Percentiles rank a stretch among this genome's conserved stretches.
Evolutionary conservation across 2,888 invertebrate genomes (phyloP).

Genomic region (Clepsis dumicolana): DNA sequence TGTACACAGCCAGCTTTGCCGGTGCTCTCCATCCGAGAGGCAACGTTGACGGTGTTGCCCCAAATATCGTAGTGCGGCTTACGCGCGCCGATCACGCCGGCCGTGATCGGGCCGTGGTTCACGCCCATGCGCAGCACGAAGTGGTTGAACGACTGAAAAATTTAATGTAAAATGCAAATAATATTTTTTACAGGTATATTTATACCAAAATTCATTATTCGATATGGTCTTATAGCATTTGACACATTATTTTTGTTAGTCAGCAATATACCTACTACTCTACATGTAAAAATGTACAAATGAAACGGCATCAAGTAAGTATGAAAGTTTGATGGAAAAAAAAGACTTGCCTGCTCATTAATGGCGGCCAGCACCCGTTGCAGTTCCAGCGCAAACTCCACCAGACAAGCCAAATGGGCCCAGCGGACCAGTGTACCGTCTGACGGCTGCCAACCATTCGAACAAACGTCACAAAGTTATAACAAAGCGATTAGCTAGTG

Average conservation of each 20-base stretch:
- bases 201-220: too few species aligned
- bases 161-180: too few species aligned
- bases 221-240: too few species aligned
- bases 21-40: slow-evolving; percentile 98
- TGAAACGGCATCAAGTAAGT: too few species aligned
- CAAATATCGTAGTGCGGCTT: slow-evolving; percentile 99
- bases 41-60: slow-evolving; percentile 99
- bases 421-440: slow-evolving; percentile 91
- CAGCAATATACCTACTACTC: too few species aligned
- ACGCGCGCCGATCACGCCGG: slow-evolving; percentile 97
- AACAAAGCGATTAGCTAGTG: too few species aligned
- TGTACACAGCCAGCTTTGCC: slow-evolving; percentile 98
- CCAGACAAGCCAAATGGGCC: slow-evolving; percentile 93
- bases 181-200: too few species aligned
- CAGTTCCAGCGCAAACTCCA: slow-evolving; percentile 96
- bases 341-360: slow-evolving; percentile 89
- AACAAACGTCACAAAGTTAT: slow-evolving; percentile 21
- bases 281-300: too few species aligned
- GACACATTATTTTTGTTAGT: too few species aligned
- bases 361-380: slow-evolving; percentile 96
- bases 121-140: slow-evolving; percentile 97
- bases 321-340: not conserved
- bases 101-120: slow-evolving; percentile 98
- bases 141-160: slow-evolving; percentile 93
- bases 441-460: slow-evolving; percentile 82